These are phyloP conservation scores for Perodicticus potto DNA, from an alignment of 2,797 vertebrate species.

Conservation along the genomic window DNA sequence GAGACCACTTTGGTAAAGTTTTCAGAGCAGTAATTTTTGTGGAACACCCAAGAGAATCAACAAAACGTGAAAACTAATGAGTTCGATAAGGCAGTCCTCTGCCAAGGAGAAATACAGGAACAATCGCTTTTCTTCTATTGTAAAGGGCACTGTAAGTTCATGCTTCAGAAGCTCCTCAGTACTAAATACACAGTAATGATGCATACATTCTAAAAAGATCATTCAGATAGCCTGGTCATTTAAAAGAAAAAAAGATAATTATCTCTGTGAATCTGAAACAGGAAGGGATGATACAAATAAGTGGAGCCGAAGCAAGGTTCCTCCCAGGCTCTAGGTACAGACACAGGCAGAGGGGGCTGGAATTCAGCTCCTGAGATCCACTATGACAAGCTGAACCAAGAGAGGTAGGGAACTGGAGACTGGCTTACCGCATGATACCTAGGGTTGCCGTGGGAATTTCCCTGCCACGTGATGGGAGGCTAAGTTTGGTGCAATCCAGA, in stretches of 20 bases:
- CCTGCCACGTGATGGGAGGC: neutral
- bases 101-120: neutral
- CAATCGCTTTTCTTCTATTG: neutral
- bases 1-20: neutral
- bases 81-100: neutral
- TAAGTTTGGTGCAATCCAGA: neutral
- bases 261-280: neutral
- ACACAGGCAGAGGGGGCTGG: neutral
- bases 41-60: neutral
- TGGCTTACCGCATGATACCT: neutral
- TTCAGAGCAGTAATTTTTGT: neutral
- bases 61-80: neutral
- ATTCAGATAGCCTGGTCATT: neutral
- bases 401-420: neutral
- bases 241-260: neutral
- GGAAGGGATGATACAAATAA: neutral
- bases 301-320: neutral
- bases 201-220: neutral
- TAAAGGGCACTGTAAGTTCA: neutral
- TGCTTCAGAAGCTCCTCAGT: neutral
- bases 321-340: neutral
- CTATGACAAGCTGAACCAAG: neutral
- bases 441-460: neutral
- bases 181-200: neutral
- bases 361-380: neutral